Evolutionary conservation across 1,140 invertebrate species (phyloP).

Genomic region (Xylocopa sonorina): DNA sequence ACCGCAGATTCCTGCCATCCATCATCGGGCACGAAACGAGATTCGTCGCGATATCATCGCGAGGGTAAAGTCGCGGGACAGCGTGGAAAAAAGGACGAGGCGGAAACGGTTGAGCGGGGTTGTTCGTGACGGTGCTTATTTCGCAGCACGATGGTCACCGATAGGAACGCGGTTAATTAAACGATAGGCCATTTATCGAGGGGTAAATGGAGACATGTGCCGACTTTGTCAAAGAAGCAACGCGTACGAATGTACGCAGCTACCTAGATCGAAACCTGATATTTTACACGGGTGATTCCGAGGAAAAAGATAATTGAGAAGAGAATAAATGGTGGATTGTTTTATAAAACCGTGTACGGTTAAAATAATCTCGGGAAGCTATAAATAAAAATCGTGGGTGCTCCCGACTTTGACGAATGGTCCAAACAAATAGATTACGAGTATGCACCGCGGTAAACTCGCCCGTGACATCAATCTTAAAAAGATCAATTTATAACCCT

Average conservation of each 20-base stretch:
- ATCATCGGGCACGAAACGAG: slow-evolving; percentile 60
- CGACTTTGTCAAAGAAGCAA: too few species aligned
- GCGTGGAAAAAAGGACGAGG: neutral
- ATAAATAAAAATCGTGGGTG: slow-evolving; percentile 1
- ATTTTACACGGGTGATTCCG: too few species aligned
- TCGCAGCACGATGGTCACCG: neutral
- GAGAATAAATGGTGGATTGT: neutral
- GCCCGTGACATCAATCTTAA: neutral
- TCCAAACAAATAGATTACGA: neutral
- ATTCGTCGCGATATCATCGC: slow-evolving; percentile 57
- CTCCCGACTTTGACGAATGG: slow-evolving; percentile 12
- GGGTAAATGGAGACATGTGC: neutral
- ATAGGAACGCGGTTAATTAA: slow-evolving; percentile 10
- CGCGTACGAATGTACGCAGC: too few species aligned
- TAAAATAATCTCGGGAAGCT: neutral
- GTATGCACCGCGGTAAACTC: neutral
- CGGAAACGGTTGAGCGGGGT: too few species aligned
- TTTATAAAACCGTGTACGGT: slow-evolving; percentile 3
- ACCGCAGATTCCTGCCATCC: slow-evolving; percentile 45
- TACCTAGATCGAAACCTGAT: too few species aligned
- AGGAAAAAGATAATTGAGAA: neutral
- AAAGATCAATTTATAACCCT: slow-evolving; percentile 7
- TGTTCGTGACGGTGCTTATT: neutral
- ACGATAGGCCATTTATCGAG: neutral
- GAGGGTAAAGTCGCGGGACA: neutral